Base-by-base conservation (phyloP, 2,113 vertebrate species). In the Indicator maculatus region DNA sequence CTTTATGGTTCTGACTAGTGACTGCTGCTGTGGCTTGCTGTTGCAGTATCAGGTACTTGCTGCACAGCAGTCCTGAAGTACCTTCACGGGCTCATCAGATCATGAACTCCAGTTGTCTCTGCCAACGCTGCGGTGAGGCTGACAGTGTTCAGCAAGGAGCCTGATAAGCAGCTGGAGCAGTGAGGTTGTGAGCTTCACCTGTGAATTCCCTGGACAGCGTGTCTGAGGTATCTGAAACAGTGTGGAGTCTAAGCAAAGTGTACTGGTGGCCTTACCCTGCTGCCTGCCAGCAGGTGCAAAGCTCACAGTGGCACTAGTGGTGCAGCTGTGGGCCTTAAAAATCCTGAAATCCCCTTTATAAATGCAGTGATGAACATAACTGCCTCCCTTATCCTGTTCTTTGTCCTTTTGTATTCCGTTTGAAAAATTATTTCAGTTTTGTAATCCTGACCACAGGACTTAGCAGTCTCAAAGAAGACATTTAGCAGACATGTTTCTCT, bases 321-420 rank as follows among this genome's bases (percentile, higher is more conserved):
- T 93, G 52, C 70, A 84, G 66, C 53, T 11, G 5, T 47, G 44
- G 47, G 28, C 69, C 47, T 90, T 94, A 86, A 92, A 90, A 84
- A 72, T 78, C 86, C 65, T 33, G 47, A 90, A 81, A 66, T 81
- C 59, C 23, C 18, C 38, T 84, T 72, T 56, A 72, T 56, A 86
- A 89, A 70, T 50, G 45, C 20, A 79, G 8, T 86, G 79, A 39
- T 50, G 53, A 72, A 52, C 1, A 6, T 82, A 75, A 78, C 12
- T 83, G n/a, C 50, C 31, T 81, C 14, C 44, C 11, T 77, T 83
- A 7, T 30, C 89, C 64, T 56, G 15, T 71, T 56, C 65, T 88
- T 64, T 83, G 78, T 90, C 77, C 70, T 83, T n/a, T n/a, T 86
- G 33, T 52, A 64, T 83, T 86, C 53, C 85, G 84, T 91, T 85